These are phyloP conservation scores for Drosophila neonasuta DNA, from an alignment of 2,888 invertebrate species.

Conservation along the genomic window DNA sequence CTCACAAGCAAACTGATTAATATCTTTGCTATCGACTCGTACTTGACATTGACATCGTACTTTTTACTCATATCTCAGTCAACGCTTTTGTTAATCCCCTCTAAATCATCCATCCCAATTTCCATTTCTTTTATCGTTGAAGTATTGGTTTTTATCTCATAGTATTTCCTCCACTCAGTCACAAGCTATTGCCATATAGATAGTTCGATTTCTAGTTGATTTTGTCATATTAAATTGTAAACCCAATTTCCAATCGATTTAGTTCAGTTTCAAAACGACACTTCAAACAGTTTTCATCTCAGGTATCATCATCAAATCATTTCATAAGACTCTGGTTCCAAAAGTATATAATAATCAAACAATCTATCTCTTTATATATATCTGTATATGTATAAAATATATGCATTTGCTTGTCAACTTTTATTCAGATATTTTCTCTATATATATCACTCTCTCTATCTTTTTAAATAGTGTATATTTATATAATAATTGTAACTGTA, in stretches of 20 bases:
- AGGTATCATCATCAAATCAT: constrained; percentile 34
- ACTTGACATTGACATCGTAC: constrained; percentile 54
- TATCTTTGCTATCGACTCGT: constrained; percentile 36
- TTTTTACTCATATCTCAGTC: constrained; percentile 31
- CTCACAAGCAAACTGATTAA: constrained; percentile 15
- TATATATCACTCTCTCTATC: constrained; percentile 19
- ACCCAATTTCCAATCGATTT: constrained; percentile 21
- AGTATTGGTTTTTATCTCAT: constrained; percentile 18
- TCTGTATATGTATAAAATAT: constrained; percentile 35
- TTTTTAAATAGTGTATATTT: constrained; percentile 25
- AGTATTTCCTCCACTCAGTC: constrained; percentile 38
- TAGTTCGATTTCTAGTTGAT: constrained; percentile 26
- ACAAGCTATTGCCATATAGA: constrained; percentile 23
- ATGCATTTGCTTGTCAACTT: constrained; percentile 70
- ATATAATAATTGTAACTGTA: constrained; percentile 41
- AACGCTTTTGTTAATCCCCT: not conserved
- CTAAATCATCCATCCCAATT: constrained; percentile 11
- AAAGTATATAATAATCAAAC: constrained; percentile 2
- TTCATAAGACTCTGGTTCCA: constrained; percentile 32
- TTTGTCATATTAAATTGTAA: constrained; percentile 1
- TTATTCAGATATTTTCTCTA: constrained; percentile 41
- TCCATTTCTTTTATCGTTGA: constrained; percentile 29
- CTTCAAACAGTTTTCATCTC: constrained; percentile 29
- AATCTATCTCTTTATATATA: constrained; percentile 8
- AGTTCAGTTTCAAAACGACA: constrained; percentile 21